Percentiles rank a stretch among this genome's conserved stretches.
These are phyloP conservation scores for Plodia interpunctella DNA, from an alignment of 1,140 invertebrate genomes.

Conservation along the genomic window DNA sequence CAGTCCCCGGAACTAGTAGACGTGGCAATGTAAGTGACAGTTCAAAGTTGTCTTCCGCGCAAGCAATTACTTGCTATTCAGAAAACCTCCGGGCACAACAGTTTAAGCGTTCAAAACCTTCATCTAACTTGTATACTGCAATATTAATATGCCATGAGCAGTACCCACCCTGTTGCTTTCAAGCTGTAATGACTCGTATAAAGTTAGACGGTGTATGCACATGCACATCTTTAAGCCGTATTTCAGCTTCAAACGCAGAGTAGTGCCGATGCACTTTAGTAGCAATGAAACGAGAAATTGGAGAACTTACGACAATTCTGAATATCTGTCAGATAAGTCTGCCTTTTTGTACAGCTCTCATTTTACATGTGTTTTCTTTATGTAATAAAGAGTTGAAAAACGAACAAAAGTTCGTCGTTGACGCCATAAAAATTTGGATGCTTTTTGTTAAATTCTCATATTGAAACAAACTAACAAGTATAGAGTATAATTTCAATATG, in stretches of 20 bases:
- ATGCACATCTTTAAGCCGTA: neutral
- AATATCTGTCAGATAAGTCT: too few species aligned
- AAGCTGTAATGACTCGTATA: conserved; percentile 5
- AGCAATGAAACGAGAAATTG: neutral
- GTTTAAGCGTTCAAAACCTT: conserved; percentile 1
- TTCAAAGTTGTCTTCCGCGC: neutral
- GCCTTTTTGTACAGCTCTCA: too few species aligned
- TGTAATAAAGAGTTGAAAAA: too few species aligned
- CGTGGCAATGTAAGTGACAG: neutral
- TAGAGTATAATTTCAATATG: neutral
- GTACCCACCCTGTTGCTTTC: neutral
- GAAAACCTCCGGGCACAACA: neutral
- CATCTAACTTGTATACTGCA: neutral
- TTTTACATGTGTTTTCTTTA: too few species aligned
- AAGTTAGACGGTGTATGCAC: neutral
- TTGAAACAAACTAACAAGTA: too few species aligned
- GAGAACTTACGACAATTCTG: neutral
- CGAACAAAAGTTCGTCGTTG: too few species aligned
- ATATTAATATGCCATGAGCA: neutral
- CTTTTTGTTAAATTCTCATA: too few species aligned
- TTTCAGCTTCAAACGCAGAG: neutral
- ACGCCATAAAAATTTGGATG: too few species aligned
- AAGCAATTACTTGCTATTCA: neutral
- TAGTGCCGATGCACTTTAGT: neutral
- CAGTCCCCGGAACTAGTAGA: neutral